Conservation (phyloP, 1,140 invertebrate species). For the Tetramorium simillimum region DNA sequence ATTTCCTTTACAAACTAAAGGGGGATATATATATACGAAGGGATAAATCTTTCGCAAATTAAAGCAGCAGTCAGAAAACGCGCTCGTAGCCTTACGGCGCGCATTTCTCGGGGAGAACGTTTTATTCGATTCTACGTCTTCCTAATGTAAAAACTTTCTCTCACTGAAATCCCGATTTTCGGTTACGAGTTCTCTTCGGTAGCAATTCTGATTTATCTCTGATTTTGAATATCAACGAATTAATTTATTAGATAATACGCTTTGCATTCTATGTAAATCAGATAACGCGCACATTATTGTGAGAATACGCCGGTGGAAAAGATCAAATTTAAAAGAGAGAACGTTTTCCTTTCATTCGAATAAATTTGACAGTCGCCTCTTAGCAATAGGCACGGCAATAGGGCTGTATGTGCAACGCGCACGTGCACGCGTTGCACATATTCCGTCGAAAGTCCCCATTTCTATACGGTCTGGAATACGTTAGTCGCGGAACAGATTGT, state of each 20-base stretch:
- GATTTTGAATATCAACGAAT: not conserved
- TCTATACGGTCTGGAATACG: constrained; percentile 63
- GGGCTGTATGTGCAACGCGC: not conserved
- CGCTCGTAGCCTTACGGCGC: not conserved
- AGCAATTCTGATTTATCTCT: not conserved
- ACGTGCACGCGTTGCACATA: constrained; percentile 20
- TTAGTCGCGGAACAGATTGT: constrained; percentile 70
- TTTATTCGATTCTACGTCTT: constrained; percentile 27
- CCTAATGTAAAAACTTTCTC: constrained; percentile 21
- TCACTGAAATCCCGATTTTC: not conserved
- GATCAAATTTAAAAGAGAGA: not conserved
- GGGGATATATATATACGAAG: not conserved
- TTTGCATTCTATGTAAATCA: not conserved
- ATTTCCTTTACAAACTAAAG: constrained; percentile 55
- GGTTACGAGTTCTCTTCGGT: not conserved
- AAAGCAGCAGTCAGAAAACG: constrained; percentile 50
- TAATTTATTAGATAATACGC: not conserved
- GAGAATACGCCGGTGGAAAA: not conserved
- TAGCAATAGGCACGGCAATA: constrained; percentile 13
- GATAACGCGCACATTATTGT: not conserved
- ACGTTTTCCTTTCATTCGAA: constrained; percentile 32
- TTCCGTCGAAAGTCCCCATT: constrained; percentile 26
- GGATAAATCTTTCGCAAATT: constrained; percentile 56
- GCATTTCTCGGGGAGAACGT: constrained; percentile 15
- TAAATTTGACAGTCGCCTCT: constrained; percentile 53